Evolutionary conservation across 1,140 invertebrate species (phyloP), one percentile per base, ranked within the genome.

Genomic region (Diplogasteroides magnus): DNA sequence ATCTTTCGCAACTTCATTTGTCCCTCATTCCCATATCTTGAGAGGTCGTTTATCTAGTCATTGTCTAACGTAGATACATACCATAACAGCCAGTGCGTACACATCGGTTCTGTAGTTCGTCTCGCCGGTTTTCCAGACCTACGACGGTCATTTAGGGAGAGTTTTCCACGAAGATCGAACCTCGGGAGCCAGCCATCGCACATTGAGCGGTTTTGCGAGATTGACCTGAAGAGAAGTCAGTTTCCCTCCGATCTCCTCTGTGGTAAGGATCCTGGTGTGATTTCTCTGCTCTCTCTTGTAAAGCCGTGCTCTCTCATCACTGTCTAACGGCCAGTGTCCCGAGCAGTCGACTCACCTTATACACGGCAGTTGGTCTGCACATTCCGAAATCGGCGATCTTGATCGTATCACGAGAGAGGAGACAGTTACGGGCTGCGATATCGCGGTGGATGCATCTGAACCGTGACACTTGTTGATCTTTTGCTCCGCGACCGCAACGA

Each of bases 331-430:
- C 76, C 57, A 78, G 62, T 60, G 78, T 77, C n/a, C n/a, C n/a
- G 37, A 19, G 37, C 6, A 19, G 37, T 6, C 6, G 19, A 11
- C 6, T 6, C 31, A 78, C 65, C 61, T 79, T 80, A 62, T 78
- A 80, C n/a, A 78, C 70, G 19, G 71, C 26, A 2, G 77, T 71
- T 2, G 78, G 61, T 23, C 78, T 67, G 28, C 78, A 80, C 77
- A 78, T 80, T 55, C 77, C 77, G 59, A 78, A 78, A 69, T 78
- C 77, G 0, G 77, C 77, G 19, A 78, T 59, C 62, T 78, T 80
- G 0, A 78, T 28, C 11, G 69, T 67, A n/a, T 57, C 60, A 2
- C 32, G 32, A 57, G 61, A 31, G 26, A 80, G 63, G 6, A 78
- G 75, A 57, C 77, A 80, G 59, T 78, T 78, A n/a, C 77, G 64